phyloP scores from a whole-genome alignment of 2,888 invertebrate species.

The Stegana nigrithorax region DNA sequence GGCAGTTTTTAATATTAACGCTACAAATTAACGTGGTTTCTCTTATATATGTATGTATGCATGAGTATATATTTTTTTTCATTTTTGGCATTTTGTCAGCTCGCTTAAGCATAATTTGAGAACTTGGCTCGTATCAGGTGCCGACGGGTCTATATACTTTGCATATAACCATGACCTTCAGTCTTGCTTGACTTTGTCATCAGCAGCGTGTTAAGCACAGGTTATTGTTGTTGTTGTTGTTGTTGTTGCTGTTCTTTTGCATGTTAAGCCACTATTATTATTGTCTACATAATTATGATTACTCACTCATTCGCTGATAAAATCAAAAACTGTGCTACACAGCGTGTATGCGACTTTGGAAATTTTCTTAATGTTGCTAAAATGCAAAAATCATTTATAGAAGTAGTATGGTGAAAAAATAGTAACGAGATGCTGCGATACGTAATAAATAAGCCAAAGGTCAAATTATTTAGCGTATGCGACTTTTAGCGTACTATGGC shows the following conservation, averaged over 20 bases:
- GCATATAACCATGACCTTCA: conserved; percentile 56
- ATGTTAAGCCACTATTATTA: neutral
- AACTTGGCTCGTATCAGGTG: neutral
- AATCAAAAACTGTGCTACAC: too few species aligned
- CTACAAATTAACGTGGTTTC: too few species aligned
- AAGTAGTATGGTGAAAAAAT: too few species aligned
- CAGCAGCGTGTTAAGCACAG: too few species aligned
- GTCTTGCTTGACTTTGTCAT: conserved; percentile 15
- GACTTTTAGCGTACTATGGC: too few species aligned
- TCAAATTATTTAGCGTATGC: conserved; percentile 56
- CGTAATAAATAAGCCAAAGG: conserved; percentile 34
- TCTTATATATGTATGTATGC: too few species aligned
- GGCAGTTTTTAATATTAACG: neutral
- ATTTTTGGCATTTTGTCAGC: neutral
- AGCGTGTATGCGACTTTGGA: neutral
- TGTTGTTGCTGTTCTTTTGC: neutral
- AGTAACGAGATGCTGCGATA: neutral
- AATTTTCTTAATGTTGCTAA: too few species aligned
- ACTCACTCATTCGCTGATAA: too few species aligned
- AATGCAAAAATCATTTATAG: too few species aligned
- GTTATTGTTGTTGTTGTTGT: too few species aligned
- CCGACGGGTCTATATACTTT: conserved; percentile 32
- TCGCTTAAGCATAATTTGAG: neutral
- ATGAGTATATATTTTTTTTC: neutral
- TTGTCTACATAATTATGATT: neutral